These are phyloP conservation scores for Moxostoma hubbsi DNA, from an alignment of 2,797 vertebrate genomes.

Conservation along the genomic window DNA sequence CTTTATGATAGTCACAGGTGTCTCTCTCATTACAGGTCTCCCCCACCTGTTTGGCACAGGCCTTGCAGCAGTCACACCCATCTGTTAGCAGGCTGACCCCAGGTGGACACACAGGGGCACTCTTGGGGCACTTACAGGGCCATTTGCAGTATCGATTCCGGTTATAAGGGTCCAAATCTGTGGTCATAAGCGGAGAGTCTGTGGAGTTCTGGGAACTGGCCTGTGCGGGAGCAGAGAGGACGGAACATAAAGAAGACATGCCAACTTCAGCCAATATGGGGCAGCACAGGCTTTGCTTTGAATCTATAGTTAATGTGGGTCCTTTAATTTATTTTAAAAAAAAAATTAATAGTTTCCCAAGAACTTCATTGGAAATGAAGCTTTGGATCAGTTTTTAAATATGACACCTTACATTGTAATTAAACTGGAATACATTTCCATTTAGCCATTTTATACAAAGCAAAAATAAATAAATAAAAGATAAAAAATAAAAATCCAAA, in stretches of 20 bases:
- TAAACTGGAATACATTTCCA: too few species aligned
- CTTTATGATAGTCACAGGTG: conserved; percentile 91
- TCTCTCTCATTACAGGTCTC: conserved; percentile 91
- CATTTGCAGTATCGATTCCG: conserved; percentile 89
- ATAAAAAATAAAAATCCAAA: background rate
- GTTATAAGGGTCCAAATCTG: conserved; percentile 69
- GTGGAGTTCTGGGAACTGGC: conserved; percentile 79
- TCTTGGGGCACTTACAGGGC: conserved; percentile 88
- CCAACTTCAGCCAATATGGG: conserved; percentile 37
- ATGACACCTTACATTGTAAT: background rate
- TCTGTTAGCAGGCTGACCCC: conserved; percentile 92
- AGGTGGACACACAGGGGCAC: conserved; percentile 76
- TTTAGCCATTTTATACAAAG: too few species aligned
- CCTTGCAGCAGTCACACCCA: conserved; percentile 94
- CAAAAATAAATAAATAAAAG: too few species aligned
- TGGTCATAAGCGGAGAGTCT: conserved; percentile 64
- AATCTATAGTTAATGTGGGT: background rate
- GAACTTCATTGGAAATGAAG: background rate
- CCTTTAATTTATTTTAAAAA: too few species aligned
- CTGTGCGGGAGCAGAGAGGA: conserved; percentile 63
- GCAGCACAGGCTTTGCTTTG: conserved; percentile 39
- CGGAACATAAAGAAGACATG: background rate
- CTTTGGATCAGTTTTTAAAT: background rate
- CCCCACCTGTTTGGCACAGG: conserved; percentile 89
- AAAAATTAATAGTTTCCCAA: background rate